Base-by-base conservation (phyloP, 2,888 invertebrate species). In the Tubiluchus corallicola region DNA sequence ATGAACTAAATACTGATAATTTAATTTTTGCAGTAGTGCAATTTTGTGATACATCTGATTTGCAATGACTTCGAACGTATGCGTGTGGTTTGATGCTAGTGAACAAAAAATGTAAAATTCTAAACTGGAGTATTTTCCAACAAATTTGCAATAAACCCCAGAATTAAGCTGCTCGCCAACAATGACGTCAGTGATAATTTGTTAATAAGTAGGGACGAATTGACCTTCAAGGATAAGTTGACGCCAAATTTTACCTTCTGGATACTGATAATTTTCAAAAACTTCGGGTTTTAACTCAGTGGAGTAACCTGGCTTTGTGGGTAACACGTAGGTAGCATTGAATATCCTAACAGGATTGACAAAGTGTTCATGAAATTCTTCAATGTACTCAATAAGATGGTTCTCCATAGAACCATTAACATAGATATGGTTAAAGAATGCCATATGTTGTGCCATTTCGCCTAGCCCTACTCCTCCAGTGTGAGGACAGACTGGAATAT, bases 401-500 rank as follows among this genome's bases (percentile, higher is more conserved):
- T 74, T 75, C 41, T 79, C 71, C 59, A 72, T 75, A 4, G 75
- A 74, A 4, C 73, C 77, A 5, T 81, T 77, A 17, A 85, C 62
- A 43, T 74, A 53, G 2, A 80, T 71, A 64, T 73, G 87, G 64
- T 88, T 85, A 79, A 84, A 87, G 67, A 78, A 76, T 64, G 85
- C 82, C 39, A 88, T 68, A 65, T 90, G 88, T 55, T 87, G 87
- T 2, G 88, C 84, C 77, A 87, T 80, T 68, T 88, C 88, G 58
- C 88, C 88, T 2, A 90, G 71, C 2, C 87, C 88, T 4, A 88
- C 79, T 4, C 88, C 90, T n/a, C 88, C 90, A 47, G 85, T 87
- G 67, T 90, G 88, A 0, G 90, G 88, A 60, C 85, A 87, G 2
- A 90, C 83, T 56, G 83, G 83, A 16, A 87, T 84, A 85, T 76